phyloP scores from a whole-genome alignment of 1,140 invertebrate species.

The Asbolus verrucosus region DNA sequence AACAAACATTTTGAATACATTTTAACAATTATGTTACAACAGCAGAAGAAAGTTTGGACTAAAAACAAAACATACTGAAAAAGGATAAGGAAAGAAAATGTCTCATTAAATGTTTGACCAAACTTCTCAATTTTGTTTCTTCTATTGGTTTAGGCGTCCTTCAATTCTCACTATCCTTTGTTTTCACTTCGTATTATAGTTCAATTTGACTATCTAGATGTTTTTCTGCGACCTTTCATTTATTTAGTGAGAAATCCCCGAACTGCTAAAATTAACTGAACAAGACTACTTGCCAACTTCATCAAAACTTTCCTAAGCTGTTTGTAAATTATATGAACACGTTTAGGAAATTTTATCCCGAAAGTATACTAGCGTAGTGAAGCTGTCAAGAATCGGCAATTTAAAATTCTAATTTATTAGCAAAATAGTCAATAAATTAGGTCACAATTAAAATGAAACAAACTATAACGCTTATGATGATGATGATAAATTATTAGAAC shows the following conservation, averaged over 20 bases:
- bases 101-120: slow-evolving; percentile 32
- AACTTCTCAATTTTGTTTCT: slow-evolving; percentile 16
- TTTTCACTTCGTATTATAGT: slow-evolving; percentile 21
- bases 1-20: no score
- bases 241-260: slow-evolving; percentile 1
- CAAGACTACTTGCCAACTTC: slow-evolving; percentile 18
- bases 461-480: no score
- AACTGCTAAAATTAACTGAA: slow-evolving; percentile 12
- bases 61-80: no score
- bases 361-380: no score
- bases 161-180: background rate
- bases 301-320: slow-evolving; percentile 32
- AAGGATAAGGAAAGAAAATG: background rate
- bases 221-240: slow-evolving; percentile 6
- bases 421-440: no score
- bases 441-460: no score
- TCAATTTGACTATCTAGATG: slow-evolving; percentile 28
- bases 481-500: no score
- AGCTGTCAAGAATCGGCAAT: no score
- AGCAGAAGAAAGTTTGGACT: background rate
- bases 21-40: no score
- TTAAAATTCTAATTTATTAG: no score
- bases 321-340: slow-evolving; percentile 33
- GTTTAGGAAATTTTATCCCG: slow-evolving; percentile 32
- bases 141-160: slow-evolving; percentile 11